Base-by-base conservation (phyloP, 1,140 invertebrate species). In the Euglossa dilemma region DNA sequence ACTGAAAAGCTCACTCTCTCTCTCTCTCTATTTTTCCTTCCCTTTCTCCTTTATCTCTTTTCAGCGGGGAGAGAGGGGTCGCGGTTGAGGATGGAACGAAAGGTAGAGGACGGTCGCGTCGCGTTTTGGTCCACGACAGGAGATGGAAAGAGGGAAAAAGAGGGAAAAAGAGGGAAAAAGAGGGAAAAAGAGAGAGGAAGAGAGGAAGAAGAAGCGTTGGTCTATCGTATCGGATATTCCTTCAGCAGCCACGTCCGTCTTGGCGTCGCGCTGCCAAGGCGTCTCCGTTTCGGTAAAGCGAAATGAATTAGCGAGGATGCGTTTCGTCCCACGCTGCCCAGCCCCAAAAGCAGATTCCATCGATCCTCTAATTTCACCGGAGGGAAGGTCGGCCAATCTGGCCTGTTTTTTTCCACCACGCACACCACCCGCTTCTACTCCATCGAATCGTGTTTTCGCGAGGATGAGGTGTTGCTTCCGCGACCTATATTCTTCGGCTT, bases 231-330 rank as follows among this genome's bases (percentile, higher is more conserved):
- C 61, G 56, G 54, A 54, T 61, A 54, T 71, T 28, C 71, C 71
- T 64, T 73, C 59, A 61, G 71, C 56, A 79, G 61, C 73, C 72
- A 67, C 80, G 80, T 82, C 43, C 72, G 9, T 50, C 18, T 66
- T 56, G 43, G 56, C 56, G 61, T 54, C 47, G 50, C 74, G 61
- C 8, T 56, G 79, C 67, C 63, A 61, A 86, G 70, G 80, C 74
- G 47, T 79, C 80, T 74, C 70, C 61, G 36, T 73, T 69, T 71
- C 66, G n/a, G 63, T 61, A 47, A 80, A 73, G 59, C 50, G 54
- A 57, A 47, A 75, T 85, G 52, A 87, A 84, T 87, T 87, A 87
- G 56, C 43, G 71, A 87, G 64, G 86, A 87, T 47, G 72, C 83
- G 64, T 87, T 76, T 73, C 45, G 74, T 82, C 25, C 23, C 50